These are phyloP conservation scores for Aptenodytes patagonicus DNA, from an alignment of 2,113 vertebrate genomes.

Conservation along the genomic window DNA sequence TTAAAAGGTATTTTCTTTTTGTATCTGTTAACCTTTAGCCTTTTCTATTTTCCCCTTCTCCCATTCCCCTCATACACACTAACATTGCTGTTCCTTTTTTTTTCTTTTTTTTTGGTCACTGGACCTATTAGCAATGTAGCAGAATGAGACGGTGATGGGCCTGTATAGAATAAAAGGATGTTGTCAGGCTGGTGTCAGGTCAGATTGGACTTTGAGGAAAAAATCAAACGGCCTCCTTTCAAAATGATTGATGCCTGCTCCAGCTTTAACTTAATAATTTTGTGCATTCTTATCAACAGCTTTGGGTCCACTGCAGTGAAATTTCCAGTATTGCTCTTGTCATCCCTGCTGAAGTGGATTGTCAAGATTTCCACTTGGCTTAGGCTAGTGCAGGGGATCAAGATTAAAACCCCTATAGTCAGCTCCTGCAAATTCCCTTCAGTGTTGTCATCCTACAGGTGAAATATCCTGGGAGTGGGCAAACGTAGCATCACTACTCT, in stretches of 20 bases:
- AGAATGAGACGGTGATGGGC: neutral
- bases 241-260: conserved; percentile 27
- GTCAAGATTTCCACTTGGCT: neutral
- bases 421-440: neutral
- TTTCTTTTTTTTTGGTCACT: neutral
- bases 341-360: neutral
- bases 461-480: neutral
- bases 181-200: conserved; percentile 17
- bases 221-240: conserved; percentile 11
- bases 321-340: neutral
- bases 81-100: neutral
- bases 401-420: neutral
- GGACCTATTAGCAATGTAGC: neutral
- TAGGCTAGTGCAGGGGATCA: neutral
- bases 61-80: neutral
- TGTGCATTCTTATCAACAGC: neutral
- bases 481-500: neutral
- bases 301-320: neutral
- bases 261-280: conserved; percentile 33
- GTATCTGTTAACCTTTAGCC: neutral
- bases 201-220: neutral
- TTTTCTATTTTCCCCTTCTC: neutral
- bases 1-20: neutral
- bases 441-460: neutral
- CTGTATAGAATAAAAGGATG: neutral